Conservation (phyloP, 2,888 invertebrate species). For the Lasioglossum vierecki region DNA sequence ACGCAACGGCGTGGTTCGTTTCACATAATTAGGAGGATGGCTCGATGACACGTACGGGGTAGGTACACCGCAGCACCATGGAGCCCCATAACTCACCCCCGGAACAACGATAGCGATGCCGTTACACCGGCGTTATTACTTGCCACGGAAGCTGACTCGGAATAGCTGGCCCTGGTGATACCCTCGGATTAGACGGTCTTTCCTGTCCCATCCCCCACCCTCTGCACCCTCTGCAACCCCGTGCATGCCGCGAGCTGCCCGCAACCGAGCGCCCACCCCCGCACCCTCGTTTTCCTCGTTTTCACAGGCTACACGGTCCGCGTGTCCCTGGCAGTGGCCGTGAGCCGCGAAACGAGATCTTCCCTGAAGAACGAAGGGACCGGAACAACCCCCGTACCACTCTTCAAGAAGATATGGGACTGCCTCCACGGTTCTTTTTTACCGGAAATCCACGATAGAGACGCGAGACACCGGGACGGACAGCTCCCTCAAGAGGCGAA, state of each 20-base stretch:
- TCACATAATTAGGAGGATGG: constrained; percentile 78
- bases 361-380: constrained; percentile 59
- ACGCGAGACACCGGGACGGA: neutral
- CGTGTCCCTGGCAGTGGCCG: constrained; percentile 59
- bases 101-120: constrained; percentile 59
- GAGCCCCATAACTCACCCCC: constrained; percentile 51
- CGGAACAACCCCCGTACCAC: constrained; percentile 46
- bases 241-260: neutral
- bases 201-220: constrained; percentile 15
- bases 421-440: neutral
- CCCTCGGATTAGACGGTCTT: constrained; percentile 50
- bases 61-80: constrained; percentile 34
- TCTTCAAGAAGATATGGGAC: neutral
- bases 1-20: constrained; percentile 73
- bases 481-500: neutral
- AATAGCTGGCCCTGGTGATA: constrained; percentile 53
- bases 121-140: constrained; percentile 58
- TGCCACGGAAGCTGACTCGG: constrained; percentile 59
- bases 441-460: neutral
- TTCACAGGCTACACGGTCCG: constrained; percentile 36
- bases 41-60: constrained; percentile 65
- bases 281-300: constrained; percentile 24
- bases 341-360: constrained; percentile 81
- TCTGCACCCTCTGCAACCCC: neutral
- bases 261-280: neutral